Conservation (phyloP, 2,888 invertebrate genomes). For the Epicampocera succincta region DNA sequence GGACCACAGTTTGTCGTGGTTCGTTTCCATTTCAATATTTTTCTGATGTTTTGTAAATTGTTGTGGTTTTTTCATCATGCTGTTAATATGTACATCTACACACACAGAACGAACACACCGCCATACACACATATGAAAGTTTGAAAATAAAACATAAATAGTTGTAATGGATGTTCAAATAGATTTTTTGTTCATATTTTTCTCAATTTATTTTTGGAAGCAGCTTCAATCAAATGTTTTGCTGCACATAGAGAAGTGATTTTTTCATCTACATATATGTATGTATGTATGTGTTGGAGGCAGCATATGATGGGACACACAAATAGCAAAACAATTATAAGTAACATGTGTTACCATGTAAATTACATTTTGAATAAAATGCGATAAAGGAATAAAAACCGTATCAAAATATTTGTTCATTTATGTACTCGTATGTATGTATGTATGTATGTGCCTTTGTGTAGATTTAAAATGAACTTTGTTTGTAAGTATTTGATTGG, state of each 20-base stretch:
- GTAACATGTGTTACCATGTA: conserved; percentile 54
- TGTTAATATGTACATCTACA: conserved; percentile 33
- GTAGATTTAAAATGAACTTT: conserved; percentile 30
- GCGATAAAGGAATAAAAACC: conserved; percentile 8
- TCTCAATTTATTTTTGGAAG: conserved; percentile 21
- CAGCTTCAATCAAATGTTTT: conserved; percentile 22
- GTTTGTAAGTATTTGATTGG: conserved; percentile 71
- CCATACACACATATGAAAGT: not conserved
- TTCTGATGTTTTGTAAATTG: conserved; percentile 52
- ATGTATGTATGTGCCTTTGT: conserved; percentile 17
- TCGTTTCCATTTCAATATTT: conserved; percentile 49
- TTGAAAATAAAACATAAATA: conserved; percentile 38
- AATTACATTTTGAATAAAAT: conserved; percentile 46
- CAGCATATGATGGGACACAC: conserved; percentile 18
- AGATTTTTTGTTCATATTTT: conserved; percentile 36
- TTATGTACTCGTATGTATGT: too few species aligned
- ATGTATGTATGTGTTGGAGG: conserved; percentile 5
- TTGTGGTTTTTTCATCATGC: conserved; percentile 48
- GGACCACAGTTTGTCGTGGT: conserved; percentile 64
- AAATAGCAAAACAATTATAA: conserved; percentile 53
- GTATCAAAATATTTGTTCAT: conserved; percentile 28
- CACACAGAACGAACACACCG: too few species aligned
- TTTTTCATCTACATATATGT: not conserved
- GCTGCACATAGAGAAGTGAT: not conserved
- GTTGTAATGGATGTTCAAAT: conserved; percentile 58